Conservation (phyloP, 2,113 vertebrate species). For the Nansenia antarctica region DNA sequence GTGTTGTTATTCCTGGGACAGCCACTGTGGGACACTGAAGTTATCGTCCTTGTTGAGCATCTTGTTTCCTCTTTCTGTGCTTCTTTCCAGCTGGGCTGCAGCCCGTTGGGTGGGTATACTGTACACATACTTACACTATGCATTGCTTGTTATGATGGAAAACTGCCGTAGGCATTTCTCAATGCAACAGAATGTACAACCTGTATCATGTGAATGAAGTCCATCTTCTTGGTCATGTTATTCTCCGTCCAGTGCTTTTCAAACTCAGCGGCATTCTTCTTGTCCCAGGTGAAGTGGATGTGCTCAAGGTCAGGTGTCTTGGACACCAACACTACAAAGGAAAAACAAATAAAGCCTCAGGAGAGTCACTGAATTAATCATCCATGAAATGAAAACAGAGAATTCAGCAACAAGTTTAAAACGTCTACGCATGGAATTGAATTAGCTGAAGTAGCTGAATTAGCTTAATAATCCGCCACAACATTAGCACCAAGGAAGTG, state of each 20-base stretch:
- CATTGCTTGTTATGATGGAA: too few species aligned
- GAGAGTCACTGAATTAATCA: not conserved
- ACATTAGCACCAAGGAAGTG: too few species aligned
- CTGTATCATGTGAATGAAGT: slow-evolving; percentile 98
- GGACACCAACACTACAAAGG: slow-evolving; percentile 76
- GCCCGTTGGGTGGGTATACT: too few species aligned
- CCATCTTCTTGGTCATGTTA: slow-evolving; percentile 79
- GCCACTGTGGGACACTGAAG: too few species aligned
- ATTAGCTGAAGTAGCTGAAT: not conserved
- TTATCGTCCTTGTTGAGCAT: too few species aligned
- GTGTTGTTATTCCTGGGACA: too few species aligned
- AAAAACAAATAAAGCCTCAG: not conserved
- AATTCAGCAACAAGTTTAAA: not conserved
- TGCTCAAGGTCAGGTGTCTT: slow-evolving; percentile 78
- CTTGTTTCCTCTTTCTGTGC: too few species aligned
- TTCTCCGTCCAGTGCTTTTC: slow-evolving; percentile 77
- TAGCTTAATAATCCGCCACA: too few species aligned
- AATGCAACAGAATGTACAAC: too few species aligned
- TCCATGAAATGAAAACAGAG: not conserved
- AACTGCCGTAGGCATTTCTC: too few species aligned
- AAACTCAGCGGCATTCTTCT: slow-evolving; percentile 86
- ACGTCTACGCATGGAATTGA: not conserved
- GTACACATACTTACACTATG: too few species aligned
- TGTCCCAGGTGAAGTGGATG: slow-evolving; percentile 85
- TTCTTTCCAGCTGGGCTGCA: too few species aligned